Evolutionary conservation across 2,797 vertebrate species (phyloP).

Genomic region (Phrynocephalus forsythii): DNA sequence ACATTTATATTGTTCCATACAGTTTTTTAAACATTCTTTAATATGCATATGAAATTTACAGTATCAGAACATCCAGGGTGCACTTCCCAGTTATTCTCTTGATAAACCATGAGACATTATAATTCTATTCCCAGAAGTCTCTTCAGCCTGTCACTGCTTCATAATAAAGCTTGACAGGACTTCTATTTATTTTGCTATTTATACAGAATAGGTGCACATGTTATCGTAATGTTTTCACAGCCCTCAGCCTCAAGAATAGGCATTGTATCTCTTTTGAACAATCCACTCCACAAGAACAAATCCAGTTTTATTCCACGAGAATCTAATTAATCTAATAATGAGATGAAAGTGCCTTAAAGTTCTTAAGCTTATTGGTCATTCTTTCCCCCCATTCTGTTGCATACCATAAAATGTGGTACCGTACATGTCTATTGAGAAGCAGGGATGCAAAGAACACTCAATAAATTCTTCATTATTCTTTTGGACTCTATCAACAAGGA

Average conservation of each 20-base stretch:
- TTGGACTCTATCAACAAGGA: too few species aligned
- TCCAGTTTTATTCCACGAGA: slow-evolving; percentile 37
- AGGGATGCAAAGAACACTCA: too few species aligned
- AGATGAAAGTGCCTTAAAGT: slow-evolving; percentile 19
- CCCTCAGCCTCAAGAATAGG: slow-evolving; percentile 28
- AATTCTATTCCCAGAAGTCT: not conserved
- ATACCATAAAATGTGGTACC: not conserved
- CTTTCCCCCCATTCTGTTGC: slow-evolving; percentile 15
- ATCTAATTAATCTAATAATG: not conserved
- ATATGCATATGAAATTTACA: not conserved
- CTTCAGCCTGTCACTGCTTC: slow-evolving; percentile 40
- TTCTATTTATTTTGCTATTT: slow-evolving; percentile 30
- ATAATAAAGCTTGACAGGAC: slow-evolving; percentile 38
- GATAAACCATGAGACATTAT: slow-evolving; percentile 15
- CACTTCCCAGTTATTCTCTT: slow-evolving; percentile 31
- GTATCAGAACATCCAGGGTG: slow-evolving; percentile 20
- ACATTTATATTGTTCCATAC: not conserved
- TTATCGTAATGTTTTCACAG: slow-evolving; percentile 27
- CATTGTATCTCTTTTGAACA: slow-evolving; percentile 41
- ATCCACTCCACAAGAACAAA: slow-evolving; percentile 35
- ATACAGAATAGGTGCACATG: slow-evolving; percentile 32
- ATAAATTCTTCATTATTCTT: too few species aligned
- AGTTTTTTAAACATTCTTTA: slow-evolving; percentile 26
- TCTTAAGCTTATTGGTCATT: not conserved
- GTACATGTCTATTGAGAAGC: not conserved